Conservation (phyloP, 2,888 invertebrate species). For the Bombyx huttoni region DNA sequence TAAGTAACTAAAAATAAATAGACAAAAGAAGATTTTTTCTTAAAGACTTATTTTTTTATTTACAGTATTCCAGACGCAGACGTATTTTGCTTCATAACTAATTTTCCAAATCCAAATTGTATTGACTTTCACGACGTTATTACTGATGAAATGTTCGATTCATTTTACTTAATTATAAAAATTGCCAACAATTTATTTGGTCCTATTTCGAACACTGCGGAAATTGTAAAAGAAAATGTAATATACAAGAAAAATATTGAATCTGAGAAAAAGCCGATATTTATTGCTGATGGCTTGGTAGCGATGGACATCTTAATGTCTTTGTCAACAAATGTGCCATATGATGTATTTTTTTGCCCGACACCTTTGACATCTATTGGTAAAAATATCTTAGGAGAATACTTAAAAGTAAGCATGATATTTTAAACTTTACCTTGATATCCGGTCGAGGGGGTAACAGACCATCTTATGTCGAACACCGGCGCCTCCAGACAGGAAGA, state of each 20-base stretch:
- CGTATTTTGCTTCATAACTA: constrained; percentile 45
- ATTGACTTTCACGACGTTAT: constrained; percentile 27
- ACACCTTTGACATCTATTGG: constrained; percentile 31
- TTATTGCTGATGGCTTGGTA: constrained; percentile 48
- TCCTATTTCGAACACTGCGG: constrained; percentile 7
- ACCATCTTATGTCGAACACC: no score
- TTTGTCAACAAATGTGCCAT: constrained; percentile 34
- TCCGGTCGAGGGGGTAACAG: no score
- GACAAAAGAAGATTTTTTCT: no score
- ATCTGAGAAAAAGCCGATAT: constrained; percentile 25
- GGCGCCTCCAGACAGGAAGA: no score
- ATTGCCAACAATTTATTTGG: constrained; percentile 35
- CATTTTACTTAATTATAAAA: constrained; percentile 42
- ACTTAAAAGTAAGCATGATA: constrained; percentile 30
- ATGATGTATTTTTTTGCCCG: constrained; percentile 37
- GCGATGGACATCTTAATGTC: constrained; percentile 38
- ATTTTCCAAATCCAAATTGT: constrained; percentile 41
- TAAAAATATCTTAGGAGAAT: constrained; percentile 34
- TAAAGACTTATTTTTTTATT: not conserved
- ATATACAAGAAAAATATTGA: constrained; percentile 8
- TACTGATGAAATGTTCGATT: constrained; percentile 33
- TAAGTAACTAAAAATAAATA: no score
- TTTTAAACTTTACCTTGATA: not conserved
- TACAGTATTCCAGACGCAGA: constrained; percentile 46
- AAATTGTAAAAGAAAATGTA: constrained; percentile 6